phyloP scores from a whole-genome alignment of 2,888 invertebrate species.

The Eupithecia subumbrata region DNA sequence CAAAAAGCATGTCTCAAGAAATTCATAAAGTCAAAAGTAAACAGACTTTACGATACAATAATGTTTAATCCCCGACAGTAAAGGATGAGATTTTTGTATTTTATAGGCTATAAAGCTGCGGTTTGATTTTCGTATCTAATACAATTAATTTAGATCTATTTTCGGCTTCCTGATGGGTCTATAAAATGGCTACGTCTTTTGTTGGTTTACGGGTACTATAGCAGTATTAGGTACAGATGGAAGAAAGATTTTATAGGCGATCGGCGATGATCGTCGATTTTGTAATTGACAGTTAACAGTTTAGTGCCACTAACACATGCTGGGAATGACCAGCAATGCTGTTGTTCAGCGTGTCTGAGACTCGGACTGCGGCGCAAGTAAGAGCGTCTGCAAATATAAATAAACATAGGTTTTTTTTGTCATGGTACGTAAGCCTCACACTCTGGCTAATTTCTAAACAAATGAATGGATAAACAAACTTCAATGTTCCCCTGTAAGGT shows the following conservation, averaged over 20 bases:
- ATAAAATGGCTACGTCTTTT: background rate
- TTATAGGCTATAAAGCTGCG: conserved; percentile 55
- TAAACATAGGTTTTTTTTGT: too few relatives aligned
- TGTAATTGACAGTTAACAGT: background rate
- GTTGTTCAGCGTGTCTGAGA: too few relatives aligned
- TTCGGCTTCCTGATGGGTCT: background rate
- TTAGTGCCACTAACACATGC: background rate
- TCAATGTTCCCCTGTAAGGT: too few relatives aligned
- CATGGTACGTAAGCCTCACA: too few relatives aligned
- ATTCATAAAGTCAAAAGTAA: conserved; percentile 41
- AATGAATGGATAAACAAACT: too few relatives aligned
- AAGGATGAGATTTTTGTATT: conserved; percentile 56
- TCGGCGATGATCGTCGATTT: background rate
- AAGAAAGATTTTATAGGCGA: background rate
- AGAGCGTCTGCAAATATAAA: too few relatives aligned
- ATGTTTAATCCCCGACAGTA: conserved; percentile 54
- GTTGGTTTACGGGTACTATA: background rate
- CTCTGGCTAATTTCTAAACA: too few relatives aligned
- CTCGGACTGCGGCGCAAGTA: too few relatives aligned
- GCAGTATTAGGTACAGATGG: background rate
- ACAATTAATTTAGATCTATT: conserved; percentile 32
- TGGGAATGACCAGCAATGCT: too few relatives aligned
- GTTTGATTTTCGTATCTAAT: conserved; percentile 36
- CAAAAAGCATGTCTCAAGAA: conserved; percentile 27
- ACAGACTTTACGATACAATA: conserved; percentile 57